These are phyloP conservation scores for Puffinus mauretanicus DNA, from an alignment of 2,113 vertebrate species.

Conservation along the genomic window DNA sequence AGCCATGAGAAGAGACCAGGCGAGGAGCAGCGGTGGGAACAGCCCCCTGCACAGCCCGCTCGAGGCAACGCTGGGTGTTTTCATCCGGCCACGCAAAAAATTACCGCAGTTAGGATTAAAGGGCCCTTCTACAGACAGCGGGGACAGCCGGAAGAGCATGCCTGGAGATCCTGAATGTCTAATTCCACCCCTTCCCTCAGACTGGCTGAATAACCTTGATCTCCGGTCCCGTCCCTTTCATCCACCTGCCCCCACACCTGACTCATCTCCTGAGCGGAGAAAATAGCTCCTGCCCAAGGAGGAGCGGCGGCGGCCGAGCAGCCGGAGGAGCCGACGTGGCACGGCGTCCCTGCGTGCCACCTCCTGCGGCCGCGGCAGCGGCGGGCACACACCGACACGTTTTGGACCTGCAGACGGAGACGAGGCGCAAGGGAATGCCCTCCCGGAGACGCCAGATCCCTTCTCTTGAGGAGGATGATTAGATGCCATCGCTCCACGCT, in stretches of 20 bases:
- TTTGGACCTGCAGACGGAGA: neutral
- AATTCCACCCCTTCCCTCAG: constrained; percentile 41
- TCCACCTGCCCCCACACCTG: constrained; percentile 60
- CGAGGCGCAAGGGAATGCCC: neutral
- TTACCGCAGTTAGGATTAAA: constrained; percentile 18
- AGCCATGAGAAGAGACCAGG: neutral
- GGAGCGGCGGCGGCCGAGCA: neutral
- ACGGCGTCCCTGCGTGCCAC: accelerated
- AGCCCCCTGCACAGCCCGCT: neutral
- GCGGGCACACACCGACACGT: neutral
- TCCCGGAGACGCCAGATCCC: neutral
- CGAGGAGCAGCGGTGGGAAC: neutral
- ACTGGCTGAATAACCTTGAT: constrained; percentile 41
- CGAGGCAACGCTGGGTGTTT: accelerated
- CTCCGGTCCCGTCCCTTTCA: neutral
- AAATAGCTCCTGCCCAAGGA: constrained; percentile 37
- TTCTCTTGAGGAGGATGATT: neutral
- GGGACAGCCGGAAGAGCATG: constrained; percentile 34
- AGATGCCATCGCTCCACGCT: neutral
- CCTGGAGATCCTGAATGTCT: constrained; percentile 53
- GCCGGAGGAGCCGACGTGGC: neutral
- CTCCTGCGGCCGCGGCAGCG: no score
- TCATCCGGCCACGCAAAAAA: neutral
- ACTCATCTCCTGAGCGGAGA: constrained; percentile 43
- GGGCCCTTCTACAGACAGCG: neutral